Evolutionary conservation across 2,888 invertebrate genomes (phyloP), one percentile per base, ranked within the genome.

Genomic region (Polylopha cassiicola): DNA sequence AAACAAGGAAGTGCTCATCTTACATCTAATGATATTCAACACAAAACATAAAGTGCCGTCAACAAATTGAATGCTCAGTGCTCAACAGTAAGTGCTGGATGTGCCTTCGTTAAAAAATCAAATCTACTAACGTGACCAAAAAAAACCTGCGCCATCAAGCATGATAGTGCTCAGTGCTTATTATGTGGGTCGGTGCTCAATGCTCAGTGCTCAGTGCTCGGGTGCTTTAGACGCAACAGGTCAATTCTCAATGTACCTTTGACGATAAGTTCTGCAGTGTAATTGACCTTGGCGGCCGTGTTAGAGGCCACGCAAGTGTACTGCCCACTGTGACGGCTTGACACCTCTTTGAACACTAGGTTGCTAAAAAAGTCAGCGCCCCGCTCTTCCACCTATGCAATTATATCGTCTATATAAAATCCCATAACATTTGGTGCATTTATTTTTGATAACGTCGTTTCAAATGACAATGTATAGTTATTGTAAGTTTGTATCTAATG

Each of bases 291-390:
- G 55, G 91, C 91, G 43, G 92, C 92, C 39, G 88, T 87, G 82
- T 92, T 92, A 57, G 90, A 89, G 33, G 91, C 92, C 61, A 90
- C 89, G 75, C 92, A 92, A 50, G 92, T 91, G 75, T 92, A 92
- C 57, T 87, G 87, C 31, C 92, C 92, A 71, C 90, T 90, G 78
- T 92, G 91, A 46, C 85, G 87, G 41, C 91, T 89, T 47, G 88
- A 88, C 53, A 92, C 91, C 76, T 91, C 91, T 86, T 91, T 91
- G 82, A 92, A 91, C 51, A 91, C 90, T 67, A 92, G 85, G 77
- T 91, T 89, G 75, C 91, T 91, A 80, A 90, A 91, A 86, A 91
- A 92, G 69, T 91, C 91, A 52, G 90, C 90, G 46, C 89, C 89
- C 33, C 90, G 89, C 61, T 91, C 91, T 70, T 89, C 89, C 58